Conservation (phyloP, 2,113 vertebrate species). For the Melanocharis versteri region DNA sequence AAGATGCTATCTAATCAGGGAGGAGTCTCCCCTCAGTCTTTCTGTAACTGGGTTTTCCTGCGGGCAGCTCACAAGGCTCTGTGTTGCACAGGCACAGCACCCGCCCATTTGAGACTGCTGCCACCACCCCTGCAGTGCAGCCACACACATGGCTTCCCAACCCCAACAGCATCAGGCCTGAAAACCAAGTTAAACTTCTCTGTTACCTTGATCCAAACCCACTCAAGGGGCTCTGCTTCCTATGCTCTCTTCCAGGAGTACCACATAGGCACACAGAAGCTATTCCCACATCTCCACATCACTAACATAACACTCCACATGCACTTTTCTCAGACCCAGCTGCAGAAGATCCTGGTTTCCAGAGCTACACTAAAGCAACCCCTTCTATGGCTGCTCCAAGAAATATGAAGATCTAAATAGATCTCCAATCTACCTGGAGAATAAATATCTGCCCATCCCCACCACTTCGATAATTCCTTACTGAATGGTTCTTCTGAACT, state of each 20-base stretch:
- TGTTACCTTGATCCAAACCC: accelerated
- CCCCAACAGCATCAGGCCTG: not conserved
- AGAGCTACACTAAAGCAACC: not conserved
- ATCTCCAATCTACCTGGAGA: not conserved
- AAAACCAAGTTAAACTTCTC: not conserved
- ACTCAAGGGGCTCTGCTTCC: not conserved
- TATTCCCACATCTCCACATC: not conserved
- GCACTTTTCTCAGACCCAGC: not conserved
- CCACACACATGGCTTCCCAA: accelerated
- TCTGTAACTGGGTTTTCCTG: not conserved
- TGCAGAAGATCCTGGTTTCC: not conserved
- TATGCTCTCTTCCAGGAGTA: not conserved
- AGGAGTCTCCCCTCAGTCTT: not conserved
- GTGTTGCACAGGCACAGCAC: accelerated
- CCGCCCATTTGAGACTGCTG: not conserved
- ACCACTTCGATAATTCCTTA: not conserved
- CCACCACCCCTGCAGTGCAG: not conserved
- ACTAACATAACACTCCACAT: not conserved
- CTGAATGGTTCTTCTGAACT: not conserved
- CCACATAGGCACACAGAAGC: not conserved
- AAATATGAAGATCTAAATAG: not conserved
- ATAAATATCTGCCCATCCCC: not conserved
- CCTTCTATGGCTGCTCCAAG: accelerated
- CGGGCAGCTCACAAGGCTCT: not conserved
- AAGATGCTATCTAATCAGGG: not conserved